Percentiles rank a stretch among this genome's conserved stretches.
Evolutionary conservation across 2,797 vertebrate genomes (phyloP).

Genomic region (Echeneis naucrates): DNA sequence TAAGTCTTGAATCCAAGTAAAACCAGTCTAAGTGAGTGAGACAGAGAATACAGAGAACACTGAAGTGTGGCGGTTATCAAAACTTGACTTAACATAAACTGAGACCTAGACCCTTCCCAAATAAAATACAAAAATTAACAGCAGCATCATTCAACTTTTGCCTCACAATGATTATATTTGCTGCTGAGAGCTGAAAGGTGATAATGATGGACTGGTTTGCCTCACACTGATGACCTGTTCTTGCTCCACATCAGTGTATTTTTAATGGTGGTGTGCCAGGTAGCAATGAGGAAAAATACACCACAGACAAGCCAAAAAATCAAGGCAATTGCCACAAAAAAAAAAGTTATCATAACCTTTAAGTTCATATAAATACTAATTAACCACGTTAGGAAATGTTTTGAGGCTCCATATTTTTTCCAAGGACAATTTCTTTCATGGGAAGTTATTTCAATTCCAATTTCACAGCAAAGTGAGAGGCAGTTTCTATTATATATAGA

Average conservation of each 20-base stretch:
- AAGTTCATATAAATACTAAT: neutral
- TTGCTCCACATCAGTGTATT: slow-evolving; percentile 2
- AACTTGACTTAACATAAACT: neutral
- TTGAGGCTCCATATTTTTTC: neutral
- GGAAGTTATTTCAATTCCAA: slow-evolving; percentile 17
- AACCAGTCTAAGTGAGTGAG: neutral
- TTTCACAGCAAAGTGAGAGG: neutral
- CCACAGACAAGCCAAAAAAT: neutral
- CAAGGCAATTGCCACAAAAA: slow-evolving; percentile 16
- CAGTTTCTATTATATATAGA: neutral
- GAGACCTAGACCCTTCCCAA: neutral
- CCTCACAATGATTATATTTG: neutral
- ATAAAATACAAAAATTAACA: neutral
- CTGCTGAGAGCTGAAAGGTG: neutral
- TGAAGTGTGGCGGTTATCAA: neutral
- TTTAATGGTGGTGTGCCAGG: neutral
- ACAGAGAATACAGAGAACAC: neutral
- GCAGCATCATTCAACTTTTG: neutral
- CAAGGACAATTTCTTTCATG: neutral
- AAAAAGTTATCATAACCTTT: slow-evolving; percentile 12
- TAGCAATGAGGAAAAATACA: slow-evolving; percentile 1
- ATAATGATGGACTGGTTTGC: slow-evolving; percentile 10
- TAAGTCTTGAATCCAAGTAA: neutral
- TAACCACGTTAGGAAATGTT: slow-evolving; percentile 17
- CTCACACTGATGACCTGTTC: slow-evolving; percentile 21